Conservation (phyloP, 2,113 vertebrate species). For the Columba janthina region DNA sequence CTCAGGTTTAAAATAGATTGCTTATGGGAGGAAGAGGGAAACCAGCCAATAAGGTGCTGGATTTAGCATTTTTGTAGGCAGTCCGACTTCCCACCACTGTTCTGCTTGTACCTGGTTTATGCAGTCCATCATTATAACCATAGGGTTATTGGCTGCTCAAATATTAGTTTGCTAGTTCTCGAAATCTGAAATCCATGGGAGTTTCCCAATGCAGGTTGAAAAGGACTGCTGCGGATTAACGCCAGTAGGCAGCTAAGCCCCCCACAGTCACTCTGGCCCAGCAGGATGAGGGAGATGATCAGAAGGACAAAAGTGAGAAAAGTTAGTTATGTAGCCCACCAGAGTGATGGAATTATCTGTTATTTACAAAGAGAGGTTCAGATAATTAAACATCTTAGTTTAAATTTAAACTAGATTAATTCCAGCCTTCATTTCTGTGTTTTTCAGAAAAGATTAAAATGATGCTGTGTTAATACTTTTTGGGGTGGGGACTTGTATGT, state of each 20-base stretch:
- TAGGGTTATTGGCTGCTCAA: not conserved
- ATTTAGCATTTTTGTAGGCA: not conserved
- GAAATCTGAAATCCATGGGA: not conserved
- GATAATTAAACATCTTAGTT: not conserved
- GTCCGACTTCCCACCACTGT: not conserved
- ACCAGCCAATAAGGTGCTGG: not conserved
- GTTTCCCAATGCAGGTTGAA: not conserved
- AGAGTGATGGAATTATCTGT: not conserved
- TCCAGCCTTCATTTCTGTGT: not conserved
- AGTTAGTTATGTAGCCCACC: not conserved
- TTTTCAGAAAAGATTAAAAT: not conserved
- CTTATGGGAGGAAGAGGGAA: not conserved
- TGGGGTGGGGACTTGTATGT: fast-evolving
- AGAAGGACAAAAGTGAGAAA: not conserved
- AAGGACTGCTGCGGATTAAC: not conserved
- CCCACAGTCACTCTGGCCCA: not conserved
- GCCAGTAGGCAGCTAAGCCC: not conserved
- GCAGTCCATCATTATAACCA: not conserved
- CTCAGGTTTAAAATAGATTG: not conserved
- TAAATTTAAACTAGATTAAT: not conserved
- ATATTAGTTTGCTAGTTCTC: not conserved
- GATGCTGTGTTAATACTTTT: not conserved
- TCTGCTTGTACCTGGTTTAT: not conserved
- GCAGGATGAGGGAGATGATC: not conserved
- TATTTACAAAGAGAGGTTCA: not conserved